A percentile compares a stretch with the other conserved stretches of the same genome.
Conservation (phyloP, 2,113 vertebrate species). For the Atractosteus spatula region DNA sequence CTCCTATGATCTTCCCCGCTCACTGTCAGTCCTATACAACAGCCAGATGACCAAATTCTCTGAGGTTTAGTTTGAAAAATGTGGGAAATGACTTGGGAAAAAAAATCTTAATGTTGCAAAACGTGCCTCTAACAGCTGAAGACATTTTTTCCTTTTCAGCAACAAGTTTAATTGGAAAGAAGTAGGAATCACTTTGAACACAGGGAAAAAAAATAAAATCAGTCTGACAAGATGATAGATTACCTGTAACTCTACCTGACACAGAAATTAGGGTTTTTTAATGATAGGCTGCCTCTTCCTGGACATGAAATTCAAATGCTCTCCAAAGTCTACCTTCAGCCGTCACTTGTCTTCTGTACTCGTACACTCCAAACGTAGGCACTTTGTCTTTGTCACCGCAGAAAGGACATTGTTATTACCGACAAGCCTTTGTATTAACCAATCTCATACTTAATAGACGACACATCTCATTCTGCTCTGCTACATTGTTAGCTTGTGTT, state of each 20-base stretch:
- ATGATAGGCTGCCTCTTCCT: conserved; percentile 87
- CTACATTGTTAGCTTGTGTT: conserved; percentile 63
- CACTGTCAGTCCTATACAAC: conserved; percentile 40
- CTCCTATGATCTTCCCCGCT: conserved; percentile 7
- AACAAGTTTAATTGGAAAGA: conserved; percentile 87
- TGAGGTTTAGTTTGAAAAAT: conserved; percentile 43
- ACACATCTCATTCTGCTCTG: conserved; percentile 87
- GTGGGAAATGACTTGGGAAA: conserved; percentile 52
- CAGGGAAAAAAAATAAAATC: conserved; percentile 69
- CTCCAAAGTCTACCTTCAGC: conserved; percentile 85
- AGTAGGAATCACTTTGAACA: conserved; percentile 77
- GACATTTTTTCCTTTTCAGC: conserved; percentile 65
- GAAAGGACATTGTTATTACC: conserved; percentile 97
- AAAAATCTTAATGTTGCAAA: conserved; percentile 54
- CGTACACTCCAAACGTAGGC: conserved; percentile 83
- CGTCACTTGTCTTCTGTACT: conserved; percentile 80
- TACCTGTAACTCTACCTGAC: conserved; percentile 93
- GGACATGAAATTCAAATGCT: conserved; percentile 93
- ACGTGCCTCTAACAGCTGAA: conserved; percentile 66
- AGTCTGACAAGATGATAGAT: conserved; percentile 90
- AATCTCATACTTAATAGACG: conserved; percentile 88
- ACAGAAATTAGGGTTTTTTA: conserved; percentile 93
- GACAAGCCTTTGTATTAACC: conserved; percentile 94
- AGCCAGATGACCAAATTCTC: conserved; percentile 39
- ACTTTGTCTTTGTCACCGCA: conserved; percentile 92